Evolutionary conservation across 2,113 vertebrate species (phyloP).

Genomic region (Manacus vitellinus): DNA sequence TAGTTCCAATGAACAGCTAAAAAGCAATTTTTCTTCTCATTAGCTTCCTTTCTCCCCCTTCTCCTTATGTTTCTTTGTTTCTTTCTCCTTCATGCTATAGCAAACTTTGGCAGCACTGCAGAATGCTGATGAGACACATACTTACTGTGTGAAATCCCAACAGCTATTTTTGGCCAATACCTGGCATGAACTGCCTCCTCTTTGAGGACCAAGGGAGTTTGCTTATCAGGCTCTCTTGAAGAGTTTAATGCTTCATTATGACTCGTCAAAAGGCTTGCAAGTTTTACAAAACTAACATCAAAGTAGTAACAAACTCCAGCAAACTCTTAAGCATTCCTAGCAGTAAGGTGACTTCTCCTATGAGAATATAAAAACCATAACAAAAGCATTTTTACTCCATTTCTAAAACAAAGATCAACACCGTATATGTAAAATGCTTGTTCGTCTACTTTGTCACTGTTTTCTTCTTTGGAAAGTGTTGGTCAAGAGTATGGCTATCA

Average conservation of each 20-base stretch:
- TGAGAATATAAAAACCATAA: background rate
- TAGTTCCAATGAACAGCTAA: slow-evolving; percentile 37
- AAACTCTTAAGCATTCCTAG: background rate
- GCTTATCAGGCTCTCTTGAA: background rate
- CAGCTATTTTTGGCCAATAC: slow-evolving; percentile 28
- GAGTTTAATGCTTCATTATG: background rate
- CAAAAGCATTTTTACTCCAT: background rate
- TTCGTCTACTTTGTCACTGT: background rate
- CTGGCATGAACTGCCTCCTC: background rate
- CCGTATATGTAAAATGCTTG: background rate
- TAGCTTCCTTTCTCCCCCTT: background rate
- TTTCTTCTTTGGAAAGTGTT: background rate
- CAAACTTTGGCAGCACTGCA: slow-evolving; percentile 41
- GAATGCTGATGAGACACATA: slow-evolving; percentile 49
- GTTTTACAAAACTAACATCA: background rate
- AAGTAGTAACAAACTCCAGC: background rate
- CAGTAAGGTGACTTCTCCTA: background rate
- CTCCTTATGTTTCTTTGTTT: slow-evolving; percentile 57
- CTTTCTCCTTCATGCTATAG: slow-evolving; percentile 58
- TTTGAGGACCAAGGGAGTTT: background rate
- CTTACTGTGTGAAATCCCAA: slow-evolving; percentile 20
- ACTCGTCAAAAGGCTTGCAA: background rate
- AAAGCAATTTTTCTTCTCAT: slow-evolving; percentile 61
- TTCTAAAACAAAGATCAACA: background rate
- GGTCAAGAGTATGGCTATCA: background rate